Evolutionary conservation across 2,113 vertebrate genomes (phyloP).

Genomic region (Vombatus ursinus): DNA sequence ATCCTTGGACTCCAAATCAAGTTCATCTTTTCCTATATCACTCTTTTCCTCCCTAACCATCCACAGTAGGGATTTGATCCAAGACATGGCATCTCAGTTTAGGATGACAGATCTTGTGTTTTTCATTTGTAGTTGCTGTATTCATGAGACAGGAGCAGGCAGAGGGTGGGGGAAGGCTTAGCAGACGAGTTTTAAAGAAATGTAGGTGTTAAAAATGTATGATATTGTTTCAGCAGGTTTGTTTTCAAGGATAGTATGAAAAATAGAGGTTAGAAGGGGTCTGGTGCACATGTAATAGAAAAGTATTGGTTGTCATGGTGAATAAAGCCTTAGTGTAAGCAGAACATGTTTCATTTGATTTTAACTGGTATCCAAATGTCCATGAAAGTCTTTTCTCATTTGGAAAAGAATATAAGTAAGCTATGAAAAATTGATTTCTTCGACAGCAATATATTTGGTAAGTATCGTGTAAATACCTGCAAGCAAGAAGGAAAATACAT

Average conservation of each 20-base stretch:
- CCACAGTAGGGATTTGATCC: background rate
- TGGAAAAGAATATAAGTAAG: slow-evolving; percentile 55
- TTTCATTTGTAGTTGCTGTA: background rate
- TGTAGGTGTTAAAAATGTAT: slow-evolving; percentile 34
- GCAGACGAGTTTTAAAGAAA: slow-evolving; percentile 56
- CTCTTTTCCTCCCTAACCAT: background rate
- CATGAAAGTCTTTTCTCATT: slow-evolving; percentile 47
- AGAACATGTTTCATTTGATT: slow-evolving; percentile 64
- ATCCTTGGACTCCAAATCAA: background rate
- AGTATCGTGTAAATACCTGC: slow-evolving; percentile 19
- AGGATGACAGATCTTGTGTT: background rate
- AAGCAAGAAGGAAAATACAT: slow-evolving; percentile 3
- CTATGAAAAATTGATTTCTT: slow-evolving; percentile 63
- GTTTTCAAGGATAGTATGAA: slow-evolving; percentile 56
- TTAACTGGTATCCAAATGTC: slow-evolving; percentile 56
- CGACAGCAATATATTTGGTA: slow-evolving; percentile 23
- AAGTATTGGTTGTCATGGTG: slow-evolving; percentile 73
- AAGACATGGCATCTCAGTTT: background rate
- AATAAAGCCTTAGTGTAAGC: slow-evolving; percentile 56
- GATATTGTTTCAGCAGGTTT: background rate
- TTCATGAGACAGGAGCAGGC: background rate
- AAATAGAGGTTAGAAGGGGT: slow-evolving; percentile 66
- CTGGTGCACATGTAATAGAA: slow-evolving; percentile 50
- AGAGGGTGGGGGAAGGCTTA: background rate
- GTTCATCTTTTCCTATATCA: background rate